Conservation (phyloP, 2,888 invertebrate genomes). For the Camptogramma bilineatum region DNA sequence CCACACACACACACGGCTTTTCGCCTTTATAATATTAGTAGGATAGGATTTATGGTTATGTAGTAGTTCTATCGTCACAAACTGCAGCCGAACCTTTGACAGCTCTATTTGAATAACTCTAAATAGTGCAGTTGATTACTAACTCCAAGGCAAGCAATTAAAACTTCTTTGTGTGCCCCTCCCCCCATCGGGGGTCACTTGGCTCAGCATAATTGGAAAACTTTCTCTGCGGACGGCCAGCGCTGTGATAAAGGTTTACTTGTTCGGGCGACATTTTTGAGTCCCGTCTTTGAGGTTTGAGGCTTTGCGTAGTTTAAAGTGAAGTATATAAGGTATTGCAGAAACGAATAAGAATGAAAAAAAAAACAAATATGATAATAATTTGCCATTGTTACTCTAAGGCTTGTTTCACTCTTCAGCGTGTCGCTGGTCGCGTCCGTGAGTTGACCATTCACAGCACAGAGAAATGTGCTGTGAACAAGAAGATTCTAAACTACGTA, state of each 20-base stretch:
- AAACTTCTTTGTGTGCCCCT: conserved; percentile 82
- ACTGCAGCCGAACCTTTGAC: conserved; percentile 43
- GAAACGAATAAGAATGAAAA: no score
- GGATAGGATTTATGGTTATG: no score
- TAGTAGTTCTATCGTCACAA: conserved; percentile 19
- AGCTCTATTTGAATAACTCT: conserved; percentile 58
- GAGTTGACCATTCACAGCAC: no score
- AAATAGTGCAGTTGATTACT: conserved; percentile 77
- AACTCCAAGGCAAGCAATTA: conserved; percentile 80
- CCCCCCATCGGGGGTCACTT: conserved; percentile 66
- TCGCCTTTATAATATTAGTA: no score
- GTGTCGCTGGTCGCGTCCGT: no score
- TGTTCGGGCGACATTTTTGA: conserved; percentile 39
- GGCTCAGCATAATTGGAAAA: conserved; percentile 73
- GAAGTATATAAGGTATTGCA: neutral
- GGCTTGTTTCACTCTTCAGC: no score
- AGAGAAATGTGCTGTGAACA: no score
- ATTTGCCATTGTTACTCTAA: no score
- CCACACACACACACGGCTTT: no score
- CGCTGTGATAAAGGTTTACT: conserved; percentile 44
- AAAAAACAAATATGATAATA: no score
- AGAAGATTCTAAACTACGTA: no score
- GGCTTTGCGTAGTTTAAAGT: conserved; percentile 9
- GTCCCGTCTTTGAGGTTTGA: conserved; percentile 41
- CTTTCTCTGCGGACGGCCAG: conserved; percentile 45